Evolutionary conservation across 2,113 vertebrate species (phyloP), one percentile per base, ranked within the genome.

Genomic region (Bostrychus sinensis): DNA sequence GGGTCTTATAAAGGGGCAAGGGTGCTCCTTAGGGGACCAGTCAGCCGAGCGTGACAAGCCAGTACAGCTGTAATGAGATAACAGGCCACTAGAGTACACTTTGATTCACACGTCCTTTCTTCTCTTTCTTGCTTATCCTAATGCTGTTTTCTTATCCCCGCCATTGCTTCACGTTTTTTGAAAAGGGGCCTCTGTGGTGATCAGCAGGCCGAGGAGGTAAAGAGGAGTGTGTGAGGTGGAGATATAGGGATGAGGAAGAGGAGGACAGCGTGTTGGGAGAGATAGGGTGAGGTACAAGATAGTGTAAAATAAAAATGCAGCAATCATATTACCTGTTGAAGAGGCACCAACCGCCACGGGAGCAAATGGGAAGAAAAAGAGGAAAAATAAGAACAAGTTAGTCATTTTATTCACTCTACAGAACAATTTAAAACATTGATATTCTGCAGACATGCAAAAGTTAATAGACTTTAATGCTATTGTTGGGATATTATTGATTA

Each of bases 41-140:
- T 69, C 84, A 81, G 72, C 56, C 80, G 34, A 72, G 80, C 78
- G 72, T 87, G 85, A 90, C 82, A 80, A 84, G 80, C 75, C 60
- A 69, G 72, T 72, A 65, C 82, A 56, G 70, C 64, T 84, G 86
- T 85, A 84, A 88, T 86, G 80, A 90, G 88, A 90, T 90, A 90
- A 90, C 82, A 82, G 84, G 80, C 82, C 82, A 30, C 73, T 80
- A 81, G 82, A 75, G 86, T 72, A 79, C 22, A 68, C 77, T 51
- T 81, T 67, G 68, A 86, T 81, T 83, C 83, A 67, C 68, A 73
- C 60, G 78, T 78, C 70, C 45, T 81, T 81, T 85, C 71, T 78
- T 77, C 80, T 63, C 66, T 63, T 78, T 85, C 61, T 66, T 75
- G 70, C 63, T 84, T 75, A 84, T 84, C 83, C 77, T 43, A 57